phyloP scores from a whole-genome alignment of 2,113 vertebrate genomes.

The Acrocephalus kingi region DNA sequence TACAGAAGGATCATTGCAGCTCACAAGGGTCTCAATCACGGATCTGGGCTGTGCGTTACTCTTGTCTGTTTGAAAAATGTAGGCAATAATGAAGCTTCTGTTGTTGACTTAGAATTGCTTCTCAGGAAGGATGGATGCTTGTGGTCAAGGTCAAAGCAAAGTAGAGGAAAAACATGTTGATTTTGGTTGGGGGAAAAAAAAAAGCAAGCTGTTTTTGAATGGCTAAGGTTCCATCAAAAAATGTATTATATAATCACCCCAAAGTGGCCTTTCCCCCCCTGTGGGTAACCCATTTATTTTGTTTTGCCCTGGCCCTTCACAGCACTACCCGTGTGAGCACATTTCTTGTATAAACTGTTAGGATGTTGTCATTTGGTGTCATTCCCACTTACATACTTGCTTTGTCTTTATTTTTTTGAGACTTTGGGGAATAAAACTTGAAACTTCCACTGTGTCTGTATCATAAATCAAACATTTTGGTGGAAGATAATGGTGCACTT shows the following conservation, averaged over 20 bases:
- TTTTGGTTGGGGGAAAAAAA: background rate
- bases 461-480: slow-evolving; percentile 61
- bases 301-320: background rate
- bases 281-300: background rate
- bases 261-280: background rate
- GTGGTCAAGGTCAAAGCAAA: background rate
- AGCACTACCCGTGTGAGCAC: background rate
- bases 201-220: background rate
- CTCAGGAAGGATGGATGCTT: background rate
- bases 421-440: slow-evolving; percentile 36
- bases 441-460: slow-evolving; percentile 5
- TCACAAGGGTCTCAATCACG: background rate
- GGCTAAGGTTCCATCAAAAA: background rate
- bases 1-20: background rate
- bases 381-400: slow-evolving; percentile 15
- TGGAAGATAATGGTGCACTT: slow-evolving; percentile 14
- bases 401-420: slow-evolving; percentile 53
- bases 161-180: background rate
- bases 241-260: background rate
- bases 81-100: background rate
- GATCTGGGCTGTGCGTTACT: background rate
- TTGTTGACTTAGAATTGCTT: background rate
- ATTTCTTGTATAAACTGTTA: background rate
- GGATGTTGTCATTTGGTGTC: slow-evolving; percentile 43
- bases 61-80: background rate